These are phyloP conservation scores for Nemotelus nigrinus DNA, from an alignment of 2,888 invertebrate genomes.

Conservation along the genomic window DNA sequence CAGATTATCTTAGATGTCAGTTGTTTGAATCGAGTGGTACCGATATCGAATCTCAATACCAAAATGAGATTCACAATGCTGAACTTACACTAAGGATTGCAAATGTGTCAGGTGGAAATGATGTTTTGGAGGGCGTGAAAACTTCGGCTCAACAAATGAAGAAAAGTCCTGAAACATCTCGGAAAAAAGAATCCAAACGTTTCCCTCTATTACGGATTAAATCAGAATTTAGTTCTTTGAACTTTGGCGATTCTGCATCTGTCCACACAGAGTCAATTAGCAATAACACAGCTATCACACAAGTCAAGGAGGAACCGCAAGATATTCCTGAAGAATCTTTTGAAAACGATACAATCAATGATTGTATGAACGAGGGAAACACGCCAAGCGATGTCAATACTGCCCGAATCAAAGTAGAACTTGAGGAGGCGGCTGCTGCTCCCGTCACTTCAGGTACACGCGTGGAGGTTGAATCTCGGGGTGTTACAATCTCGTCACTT, in stretches of 20 bases:
- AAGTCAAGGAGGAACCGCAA: too few relatives aligned
- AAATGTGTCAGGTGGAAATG: constrained; percentile 54
- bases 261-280: too few relatives aligned
- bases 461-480: too few relatives aligned
- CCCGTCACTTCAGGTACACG: constrained; percentile 53
- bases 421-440: constrained; percentile 37
- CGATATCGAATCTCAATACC: neutral
- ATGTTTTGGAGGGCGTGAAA: constrained; percentile 39
- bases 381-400: neutral
- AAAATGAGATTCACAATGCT: constrained; percentile 33
- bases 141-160: neutral
- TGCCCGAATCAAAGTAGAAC: neutral
- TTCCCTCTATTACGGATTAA: constrained; percentile 21
- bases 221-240: constrained; percentile 24
- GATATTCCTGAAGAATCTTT: too few relatives aligned
- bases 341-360: too few relatives aligned
- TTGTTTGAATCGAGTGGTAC: neutral
- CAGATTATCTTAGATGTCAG: neutral
- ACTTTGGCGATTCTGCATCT: neutral
- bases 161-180: neutral
- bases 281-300: too few relatives aligned
- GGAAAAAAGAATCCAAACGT: neutral
- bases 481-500: too few relatives aligned
- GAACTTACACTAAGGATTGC: constrained; percentile 55
- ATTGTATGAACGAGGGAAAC: too few relatives aligned